Conservation (phyloP, 1,140 invertebrate species). For the Brachionus koreanus region DNA sequence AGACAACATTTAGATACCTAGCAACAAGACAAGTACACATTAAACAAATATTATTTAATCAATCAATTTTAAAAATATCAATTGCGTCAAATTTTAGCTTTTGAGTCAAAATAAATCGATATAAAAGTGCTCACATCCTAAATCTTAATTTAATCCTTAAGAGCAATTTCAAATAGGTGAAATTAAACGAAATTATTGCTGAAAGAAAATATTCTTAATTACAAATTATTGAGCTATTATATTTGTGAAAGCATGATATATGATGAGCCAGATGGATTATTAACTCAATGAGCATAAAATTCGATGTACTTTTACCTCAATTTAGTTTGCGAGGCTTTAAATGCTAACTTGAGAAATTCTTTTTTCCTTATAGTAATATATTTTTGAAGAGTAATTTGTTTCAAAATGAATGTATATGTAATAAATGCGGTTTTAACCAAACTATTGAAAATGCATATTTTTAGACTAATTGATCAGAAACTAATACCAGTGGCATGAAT, state of each 20-base stretch:
- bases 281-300: not conserved
- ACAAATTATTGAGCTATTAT: not conserved
- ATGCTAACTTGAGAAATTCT: not conserved
- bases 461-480: not conserved
- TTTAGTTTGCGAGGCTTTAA: not conserved
- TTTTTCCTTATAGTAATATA: not conserved
- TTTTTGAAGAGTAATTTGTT: too few relatives aligned
- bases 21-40: not conserved
- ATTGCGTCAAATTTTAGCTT: not conserved
- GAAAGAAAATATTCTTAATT: not conserved
- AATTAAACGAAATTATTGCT: not conserved
- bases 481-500: not conserved
- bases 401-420: not conserved
- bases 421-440: not conserved
- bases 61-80: not conserved
- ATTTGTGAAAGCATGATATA: not conserved
- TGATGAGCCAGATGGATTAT: not conserved
- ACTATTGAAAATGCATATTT: not conserved
- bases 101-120: not conserved
- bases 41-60: not conserved
- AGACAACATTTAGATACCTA: not conserved
- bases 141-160: not conserved
- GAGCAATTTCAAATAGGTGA: not conserved
- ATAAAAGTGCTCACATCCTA: not conserved
- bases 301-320: not conserved